Percentiles rank a stretch among this genome's conserved stretches.
Evolutionary conservation across 1,140 invertebrate genomes (phyloP).

Genomic region (Sarcophaga peregrina): DNA sequence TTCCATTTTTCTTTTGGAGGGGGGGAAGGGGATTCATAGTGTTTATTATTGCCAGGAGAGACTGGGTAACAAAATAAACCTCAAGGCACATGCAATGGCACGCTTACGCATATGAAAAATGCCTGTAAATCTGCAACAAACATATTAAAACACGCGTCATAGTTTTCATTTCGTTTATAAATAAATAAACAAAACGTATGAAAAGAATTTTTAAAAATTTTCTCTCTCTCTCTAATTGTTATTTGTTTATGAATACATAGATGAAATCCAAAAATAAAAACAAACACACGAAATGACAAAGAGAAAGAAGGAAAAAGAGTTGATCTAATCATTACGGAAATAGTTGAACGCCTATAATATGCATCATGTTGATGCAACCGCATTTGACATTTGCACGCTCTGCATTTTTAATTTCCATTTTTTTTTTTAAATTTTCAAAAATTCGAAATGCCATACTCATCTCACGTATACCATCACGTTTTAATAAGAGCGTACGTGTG

Average conservation of each 20-base stretch:
- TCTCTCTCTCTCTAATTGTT: not conserved
- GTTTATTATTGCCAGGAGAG: slow-evolving; percentile 29
- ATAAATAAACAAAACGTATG: not conserved
- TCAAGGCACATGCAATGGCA: slow-evolving; percentile 45
- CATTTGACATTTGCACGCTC: slow-evolving; percentile 38
- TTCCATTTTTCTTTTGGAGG: not conserved
- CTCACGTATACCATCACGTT: not conserved
- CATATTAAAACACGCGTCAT: slow-evolving; percentile 41
- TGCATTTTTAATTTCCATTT: no score
- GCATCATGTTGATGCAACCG: not conserved
- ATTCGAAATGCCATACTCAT: no score
- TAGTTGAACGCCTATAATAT: slow-evolving; percentile 17
- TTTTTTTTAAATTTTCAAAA: no score
- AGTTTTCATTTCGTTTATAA: not conserved
- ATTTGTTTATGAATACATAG: not conserved
- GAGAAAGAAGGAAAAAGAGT: slow-evolving; percentile 1
- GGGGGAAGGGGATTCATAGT: not conserved
- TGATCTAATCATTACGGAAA: slow-evolving; percentile 38
- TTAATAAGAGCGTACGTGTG: not conserved
- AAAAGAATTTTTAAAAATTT: slow-evolving; percentile 12
- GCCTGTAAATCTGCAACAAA: slow-evolving; percentile 45
- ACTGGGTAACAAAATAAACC: slow-evolving; percentile 48
- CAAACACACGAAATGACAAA: not conserved
- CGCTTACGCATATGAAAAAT: slow-evolving; percentile 44
- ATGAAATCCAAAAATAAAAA: not conserved